These are phyloP conservation scores for Sipha maydis DNA, from an alignment of 2,888 invertebrate genomes.

Conservation along the genomic window DNA sequence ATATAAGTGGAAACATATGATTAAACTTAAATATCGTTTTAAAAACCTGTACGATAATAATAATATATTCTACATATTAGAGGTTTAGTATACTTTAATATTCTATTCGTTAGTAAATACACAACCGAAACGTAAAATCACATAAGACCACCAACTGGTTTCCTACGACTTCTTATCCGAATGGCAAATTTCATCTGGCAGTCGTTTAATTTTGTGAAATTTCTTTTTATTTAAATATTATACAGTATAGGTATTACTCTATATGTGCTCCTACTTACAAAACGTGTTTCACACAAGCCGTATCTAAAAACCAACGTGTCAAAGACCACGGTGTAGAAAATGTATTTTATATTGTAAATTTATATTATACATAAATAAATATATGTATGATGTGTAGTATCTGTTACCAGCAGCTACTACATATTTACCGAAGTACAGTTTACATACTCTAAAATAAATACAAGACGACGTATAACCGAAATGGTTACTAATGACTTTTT, in stretches of 20 bases:
- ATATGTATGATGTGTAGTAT: background rate
- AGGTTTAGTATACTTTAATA: background rate
- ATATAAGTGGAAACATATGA: constrained; percentile 5
- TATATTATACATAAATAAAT: background rate
- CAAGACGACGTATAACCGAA: background rate
- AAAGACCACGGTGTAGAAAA: too few relatives aligned
- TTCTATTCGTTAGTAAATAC: background rate
- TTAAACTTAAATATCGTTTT: constrained; percentile 20
- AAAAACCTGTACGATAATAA: background rate
- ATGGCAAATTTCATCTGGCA: constrained; percentile 2
- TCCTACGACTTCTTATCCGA: constrained; percentile 5
- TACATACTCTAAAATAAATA: background rate
- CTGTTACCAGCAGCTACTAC: background rate
- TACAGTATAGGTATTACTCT: too few relatives aligned
- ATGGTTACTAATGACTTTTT: constrained; percentile 44
- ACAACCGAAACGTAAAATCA: background rate
- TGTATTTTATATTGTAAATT: background rate
- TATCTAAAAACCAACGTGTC: background rate
- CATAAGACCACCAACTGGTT: constrained; percentile 6
- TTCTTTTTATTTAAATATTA: background rate
- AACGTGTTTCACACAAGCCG: background rate
- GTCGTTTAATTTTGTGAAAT: constrained; percentile 19
- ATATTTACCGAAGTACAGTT: background rate
- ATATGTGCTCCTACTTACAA: background rate
- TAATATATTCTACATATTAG: background rate